A percentile compares a stretch with the other conserved stretches of the same genome.
Evolutionary conservation across 1,140 invertebrate species (phyloP).

Genomic region (Panagrolaimus sp.): DNA sequence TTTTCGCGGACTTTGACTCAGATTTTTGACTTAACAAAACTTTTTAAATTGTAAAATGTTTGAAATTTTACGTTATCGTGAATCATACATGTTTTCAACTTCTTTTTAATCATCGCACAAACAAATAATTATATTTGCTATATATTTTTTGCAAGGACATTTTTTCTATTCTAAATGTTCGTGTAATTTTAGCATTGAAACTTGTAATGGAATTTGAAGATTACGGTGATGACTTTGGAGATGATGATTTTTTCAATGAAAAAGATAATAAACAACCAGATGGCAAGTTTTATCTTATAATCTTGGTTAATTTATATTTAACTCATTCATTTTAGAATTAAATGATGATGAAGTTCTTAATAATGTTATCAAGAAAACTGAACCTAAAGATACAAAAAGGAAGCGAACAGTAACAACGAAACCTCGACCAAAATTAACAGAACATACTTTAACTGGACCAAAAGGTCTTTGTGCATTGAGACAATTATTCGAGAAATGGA

Average conservation of each 20-base stretch:
- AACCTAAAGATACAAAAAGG: background rate
- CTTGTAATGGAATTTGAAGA: background rate
- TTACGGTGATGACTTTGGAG: background rate
- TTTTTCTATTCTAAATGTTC: too few species aligned
- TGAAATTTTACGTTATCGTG: too few species aligned
- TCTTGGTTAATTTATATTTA: background rate
- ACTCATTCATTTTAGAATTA: background rate
- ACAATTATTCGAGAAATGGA: background rate
- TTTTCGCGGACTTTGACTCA: too few species aligned
- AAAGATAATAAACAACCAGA: background rate
- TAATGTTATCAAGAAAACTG: background rate
- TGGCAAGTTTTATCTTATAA: background rate
- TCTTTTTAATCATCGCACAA: too few species aligned
- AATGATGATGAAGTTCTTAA: background rate
- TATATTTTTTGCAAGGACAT: too few species aligned
- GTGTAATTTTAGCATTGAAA: too few species aligned
- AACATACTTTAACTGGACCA: background rate
- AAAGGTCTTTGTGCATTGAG: conserved; percentile 8
- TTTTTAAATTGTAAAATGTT: too few species aligned
- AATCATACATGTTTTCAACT: too few species aligned
- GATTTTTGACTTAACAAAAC: too few species aligned
- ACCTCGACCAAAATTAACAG: conserved; percentile 4
- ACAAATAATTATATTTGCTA: too few species aligned
- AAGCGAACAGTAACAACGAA: conserved; percentile 4
- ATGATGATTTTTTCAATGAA: background rate